phyloP scores from a whole-genome alignment of 2,113 vertebrate species.

The Anarrhichthys ocellatus region DNA sequence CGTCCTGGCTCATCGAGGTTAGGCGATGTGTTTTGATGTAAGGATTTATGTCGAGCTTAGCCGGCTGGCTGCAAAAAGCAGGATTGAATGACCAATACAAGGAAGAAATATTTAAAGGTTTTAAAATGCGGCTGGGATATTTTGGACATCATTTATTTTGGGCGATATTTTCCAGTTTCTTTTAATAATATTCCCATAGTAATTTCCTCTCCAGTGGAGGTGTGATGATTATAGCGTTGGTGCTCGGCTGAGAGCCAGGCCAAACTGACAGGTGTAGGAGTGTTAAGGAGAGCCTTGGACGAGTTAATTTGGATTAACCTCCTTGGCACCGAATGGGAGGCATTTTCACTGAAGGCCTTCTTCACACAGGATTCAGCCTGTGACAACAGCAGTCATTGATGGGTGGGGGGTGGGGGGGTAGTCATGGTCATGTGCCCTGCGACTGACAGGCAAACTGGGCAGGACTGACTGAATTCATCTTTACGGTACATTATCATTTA shows the following conservation, averaged over 20 bases:
- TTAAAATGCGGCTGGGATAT: not conserved
- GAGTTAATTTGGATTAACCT: slow-evolving; percentile 77
- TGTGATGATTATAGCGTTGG: slow-evolving; percentile 26
- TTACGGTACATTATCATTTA: not conserved
- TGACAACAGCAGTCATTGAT: slow-evolving; percentile 23
- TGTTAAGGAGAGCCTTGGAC: slow-evolving; percentile 59
- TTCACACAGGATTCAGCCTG: slow-evolving; percentile 53
- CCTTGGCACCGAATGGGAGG: slow-evolving; percentile 51
- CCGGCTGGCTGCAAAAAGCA: not conserved
- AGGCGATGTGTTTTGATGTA: slow-evolving; percentile 11
- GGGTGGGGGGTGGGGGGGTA: not conserved
- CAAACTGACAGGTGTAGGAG: slow-evolving; percentile 73
- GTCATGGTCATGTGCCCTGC: not conserved
- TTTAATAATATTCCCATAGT: slow-evolving; percentile 37
- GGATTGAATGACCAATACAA: not conserved
- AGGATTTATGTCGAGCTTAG: not conserved
- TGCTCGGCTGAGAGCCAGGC: slow-evolving; percentile 50
- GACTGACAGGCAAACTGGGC: slow-evolving; percentile 13
- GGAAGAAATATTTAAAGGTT: not conserved
- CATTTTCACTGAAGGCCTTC: slow-evolving; percentile 65
- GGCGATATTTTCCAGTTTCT: not conserved
- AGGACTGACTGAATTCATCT: slow-evolving; percentile 11
- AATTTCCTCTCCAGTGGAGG: slow-evolving; percentile 39
- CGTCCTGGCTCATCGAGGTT: slow-evolving; percentile 4
- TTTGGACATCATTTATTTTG: slow-evolving; percentile 11